Evolutionary conservation across 2,113 vertebrate species (phyloP).

Genomic region (Etheostoma cragini): DNA sequence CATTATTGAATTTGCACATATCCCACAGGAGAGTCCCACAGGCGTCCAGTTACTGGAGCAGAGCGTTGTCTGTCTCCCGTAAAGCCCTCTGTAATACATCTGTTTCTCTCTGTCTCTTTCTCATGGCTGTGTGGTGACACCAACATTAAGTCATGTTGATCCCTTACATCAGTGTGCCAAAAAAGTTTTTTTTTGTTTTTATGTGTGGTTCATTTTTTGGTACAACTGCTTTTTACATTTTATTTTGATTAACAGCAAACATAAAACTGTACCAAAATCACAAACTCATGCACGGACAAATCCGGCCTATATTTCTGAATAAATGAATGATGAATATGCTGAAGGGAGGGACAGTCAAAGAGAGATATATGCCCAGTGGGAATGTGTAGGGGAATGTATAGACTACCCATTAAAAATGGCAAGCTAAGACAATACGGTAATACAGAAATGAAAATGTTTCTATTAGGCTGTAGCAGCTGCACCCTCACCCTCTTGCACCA

Average conservation of each 20-base stretch:
- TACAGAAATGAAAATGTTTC: slow-evolving; percentile 52
- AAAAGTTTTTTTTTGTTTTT: background rate
- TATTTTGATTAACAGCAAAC: background rate
- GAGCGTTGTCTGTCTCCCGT: slow-evolving; percentile 34
- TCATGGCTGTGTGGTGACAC: slow-evolving; percentile 42
- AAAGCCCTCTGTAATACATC: slow-evolving; percentile 56
- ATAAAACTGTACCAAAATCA: background rate
- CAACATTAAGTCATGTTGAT: slow-evolving; percentile 47
- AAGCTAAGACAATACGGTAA: slow-evolving; percentile 25
- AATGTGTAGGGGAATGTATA: slow-evolving; percentile 20
- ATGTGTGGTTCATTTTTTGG: slow-evolving; percentile 2
- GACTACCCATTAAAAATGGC: slow-evolving; percentile 24
- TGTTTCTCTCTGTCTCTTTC: slow-evolving; percentile 61
- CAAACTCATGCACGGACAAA: background rate
- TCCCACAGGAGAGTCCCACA: slow-evolving; percentile 47
- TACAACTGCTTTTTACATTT: background rate
- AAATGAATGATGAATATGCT: background rate
- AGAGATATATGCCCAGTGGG: background rate
- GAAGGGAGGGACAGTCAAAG: background rate
- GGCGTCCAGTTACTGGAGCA: slow-evolving; percentile 56
- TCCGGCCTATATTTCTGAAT: background rate
- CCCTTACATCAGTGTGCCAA: slow-evolving; percentile 16
- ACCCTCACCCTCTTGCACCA: slow-evolving; percentile 49
- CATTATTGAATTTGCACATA: slow-evolving; percentile 49
- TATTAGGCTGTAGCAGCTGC: slow-evolving; percentile 69